Evolutionary conservation across 35 echinoderm and acorn worm genomes (phyloP).

Genomic region (Lytechinus pictus): DNA sequence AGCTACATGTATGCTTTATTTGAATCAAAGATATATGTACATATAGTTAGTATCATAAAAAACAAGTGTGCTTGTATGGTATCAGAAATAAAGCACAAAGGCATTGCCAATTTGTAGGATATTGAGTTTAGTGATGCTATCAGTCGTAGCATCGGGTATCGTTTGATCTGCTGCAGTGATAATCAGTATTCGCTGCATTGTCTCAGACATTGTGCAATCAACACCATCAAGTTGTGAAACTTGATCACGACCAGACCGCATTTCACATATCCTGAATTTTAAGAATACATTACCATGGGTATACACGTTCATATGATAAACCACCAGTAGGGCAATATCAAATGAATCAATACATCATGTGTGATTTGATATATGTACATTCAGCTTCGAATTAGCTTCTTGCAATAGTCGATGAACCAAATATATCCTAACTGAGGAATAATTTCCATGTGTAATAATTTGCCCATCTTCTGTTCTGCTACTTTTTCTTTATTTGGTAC

Average conservation of each 20-base stretch:
- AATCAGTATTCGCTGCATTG: constrained; percentile 18
- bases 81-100: background rate
- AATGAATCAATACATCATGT: too few species aligned
- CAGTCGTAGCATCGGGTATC: background rate
- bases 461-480: too few species aligned
- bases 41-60: background rate
- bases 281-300: constrained; percentile 4
- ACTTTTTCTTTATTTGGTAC: too few species aligned
- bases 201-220: background rate
- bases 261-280: constrained; percentile 2
- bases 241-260: background rate
- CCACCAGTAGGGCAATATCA: background rate
- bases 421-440: too few species aligned
- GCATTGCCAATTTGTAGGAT: constrained; percentile 1
- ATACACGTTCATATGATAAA: background rate
- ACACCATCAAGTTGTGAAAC: background rate
- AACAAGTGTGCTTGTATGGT: background rate
- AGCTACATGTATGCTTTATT: background rate
- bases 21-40: background rate
- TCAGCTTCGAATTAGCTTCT: too few species aligned
- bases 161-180: constrained; percentile 7
- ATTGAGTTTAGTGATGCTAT: background rate
- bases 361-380: too few species aligned
- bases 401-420: too few species aligned
- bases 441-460: too few species aligned